Conservation (phyloP, 2,888 invertebrate genomes). For the Escarpia spicata region DNA sequence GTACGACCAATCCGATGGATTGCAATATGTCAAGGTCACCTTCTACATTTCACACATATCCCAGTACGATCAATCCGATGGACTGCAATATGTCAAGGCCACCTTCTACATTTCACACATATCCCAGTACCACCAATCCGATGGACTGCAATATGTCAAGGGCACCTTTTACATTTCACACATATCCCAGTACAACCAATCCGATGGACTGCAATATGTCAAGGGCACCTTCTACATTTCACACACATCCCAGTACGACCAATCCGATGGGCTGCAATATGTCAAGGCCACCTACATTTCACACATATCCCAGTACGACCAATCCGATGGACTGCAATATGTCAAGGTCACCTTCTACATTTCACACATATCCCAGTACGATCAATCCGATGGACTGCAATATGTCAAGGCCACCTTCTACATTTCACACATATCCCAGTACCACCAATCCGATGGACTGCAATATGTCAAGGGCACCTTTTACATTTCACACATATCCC, state of each 20-base stretch:
- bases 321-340: slow-evolving; percentile 74
- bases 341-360: not conserved
- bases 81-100: slow-evolving; percentile 70
- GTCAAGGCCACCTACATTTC: slow-evolving; percentile 64
- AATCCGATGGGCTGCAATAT: slow-evolving; percentile 74
- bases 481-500: slow-evolving; percentile 78
- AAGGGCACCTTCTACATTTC: not conserved
- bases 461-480: slow-evolving; percentile 39
- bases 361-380: slow-evolving; percentile 79
- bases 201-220: slow-evolving; percentile 73
- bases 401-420: slow-evolving; percentile 20
- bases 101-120: slow-evolving; percentile 73
- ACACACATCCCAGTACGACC: slow-evolving; percentile 62
- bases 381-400: slow-evolving; percentile 74
- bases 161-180: slow-evolving; percentile 69
- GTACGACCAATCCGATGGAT: slow-evolving; percentile 74
- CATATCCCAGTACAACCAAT: slow-evolving; percentile 75
- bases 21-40: slow-evolving; percentile 55
- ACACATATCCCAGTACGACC: slow-evolving; percentile 77
- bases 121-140: slow-evolving; percentile 72
- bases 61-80: slow-evolving; percentile 70
- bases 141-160: slow-evolving; percentile 73
- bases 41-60: slow-evolving; percentile 77
- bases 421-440: slow-evolving; percentile 79
- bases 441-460: slow-evolving; percentile 74